Conservation (phyloP, 2,113 vertebrate genomes). For the Sander vitreus region DNA sequence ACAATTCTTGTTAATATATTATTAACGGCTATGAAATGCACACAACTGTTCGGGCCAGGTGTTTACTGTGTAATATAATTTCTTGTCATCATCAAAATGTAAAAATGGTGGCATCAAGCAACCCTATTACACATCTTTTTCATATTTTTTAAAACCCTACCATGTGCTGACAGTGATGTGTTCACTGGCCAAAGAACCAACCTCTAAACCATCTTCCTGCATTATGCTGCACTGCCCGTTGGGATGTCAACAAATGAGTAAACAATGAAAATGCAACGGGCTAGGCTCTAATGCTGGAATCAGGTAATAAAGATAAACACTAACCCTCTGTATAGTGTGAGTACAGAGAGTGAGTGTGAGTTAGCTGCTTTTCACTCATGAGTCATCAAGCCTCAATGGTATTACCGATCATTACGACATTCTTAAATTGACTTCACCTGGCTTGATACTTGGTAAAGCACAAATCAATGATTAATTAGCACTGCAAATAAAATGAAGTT, state of each 20-base stretch:
- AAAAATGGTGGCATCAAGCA: background rate
- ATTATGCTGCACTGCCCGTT: conserved; percentile 24
- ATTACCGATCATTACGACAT: conserved; percentile 63
- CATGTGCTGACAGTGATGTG: conserved; percentile 9
- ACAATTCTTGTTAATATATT: background rate
- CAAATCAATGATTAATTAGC: conserved; percentile 54
- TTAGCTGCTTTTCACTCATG: conserved; percentile 59
- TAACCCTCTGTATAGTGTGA: conserved; percentile 21
- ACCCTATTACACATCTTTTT: background rate
- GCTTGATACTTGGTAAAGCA: conserved; percentile 60
- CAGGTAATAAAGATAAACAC: conserved; percentile 46
- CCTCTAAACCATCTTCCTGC: conserved; percentile 8
- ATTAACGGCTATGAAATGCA: background rate
- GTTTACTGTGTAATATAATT: background rate
- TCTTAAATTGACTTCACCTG: conserved; percentile 70
- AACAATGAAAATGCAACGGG: conserved; percentile 52
- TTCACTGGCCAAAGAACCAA: conserved; percentile 41
- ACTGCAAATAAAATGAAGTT: conserved; percentile 47
- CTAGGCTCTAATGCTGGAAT: conserved; percentile 45
- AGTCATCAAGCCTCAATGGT: conserved; percentile 56
- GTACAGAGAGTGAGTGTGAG: too few relatives aligned
- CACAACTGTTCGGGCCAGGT: background rate
- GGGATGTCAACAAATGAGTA: conserved; percentile 45
- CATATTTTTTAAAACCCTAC: conserved; percentile 2
- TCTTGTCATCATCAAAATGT: background rate